Conservation (phyloP, 2,113 vertebrate species). For the Platichthys flesus region DNA sequence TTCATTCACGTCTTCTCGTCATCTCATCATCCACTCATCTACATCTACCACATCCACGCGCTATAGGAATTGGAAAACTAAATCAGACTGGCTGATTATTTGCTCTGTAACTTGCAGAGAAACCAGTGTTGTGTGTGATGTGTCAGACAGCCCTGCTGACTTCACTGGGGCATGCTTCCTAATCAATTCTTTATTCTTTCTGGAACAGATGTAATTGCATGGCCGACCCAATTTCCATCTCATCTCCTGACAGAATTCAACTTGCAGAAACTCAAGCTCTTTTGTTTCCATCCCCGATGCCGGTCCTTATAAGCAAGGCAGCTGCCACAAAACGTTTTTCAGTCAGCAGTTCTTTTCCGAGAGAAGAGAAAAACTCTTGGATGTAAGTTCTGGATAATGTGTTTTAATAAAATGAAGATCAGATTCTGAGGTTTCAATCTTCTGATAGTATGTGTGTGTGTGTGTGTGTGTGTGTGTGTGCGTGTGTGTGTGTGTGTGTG, state of each 20-base stretch:
- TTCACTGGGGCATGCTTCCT: constrained; percentile 21
- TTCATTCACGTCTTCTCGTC: background rate
- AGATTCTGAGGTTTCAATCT: background rate
- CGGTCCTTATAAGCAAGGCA: constrained; percentile 1
- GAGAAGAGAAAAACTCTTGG: background rate
- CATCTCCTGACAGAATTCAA: constrained; percentile 6
- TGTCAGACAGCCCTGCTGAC: constrained; percentile 14
- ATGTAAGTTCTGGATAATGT: background rate
- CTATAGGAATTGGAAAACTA: background rate
- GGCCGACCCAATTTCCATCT: constrained; percentile 40
- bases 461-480: too few species aligned
- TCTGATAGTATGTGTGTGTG: background rate
- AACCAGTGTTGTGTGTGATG: constrained; percentile 11
- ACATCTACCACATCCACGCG: background rate
- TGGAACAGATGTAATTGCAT: constrained; percentile 28
- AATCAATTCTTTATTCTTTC: constrained; percentile 29
- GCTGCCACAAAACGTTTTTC: background rate
- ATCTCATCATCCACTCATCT: background rate
- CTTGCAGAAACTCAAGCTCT: background rate
- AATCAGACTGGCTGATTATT: constrained; percentile 5
- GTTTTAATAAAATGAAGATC: background rate
- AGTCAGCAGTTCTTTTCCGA: background rate
- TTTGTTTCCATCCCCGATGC: constrained; percentile 15
- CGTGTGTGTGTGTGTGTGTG: too few species aligned
- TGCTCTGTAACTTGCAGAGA: background rate